Conservation (phyloP, 1,140 invertebrate genomes). For the Plodia interpunctella region DNA sequence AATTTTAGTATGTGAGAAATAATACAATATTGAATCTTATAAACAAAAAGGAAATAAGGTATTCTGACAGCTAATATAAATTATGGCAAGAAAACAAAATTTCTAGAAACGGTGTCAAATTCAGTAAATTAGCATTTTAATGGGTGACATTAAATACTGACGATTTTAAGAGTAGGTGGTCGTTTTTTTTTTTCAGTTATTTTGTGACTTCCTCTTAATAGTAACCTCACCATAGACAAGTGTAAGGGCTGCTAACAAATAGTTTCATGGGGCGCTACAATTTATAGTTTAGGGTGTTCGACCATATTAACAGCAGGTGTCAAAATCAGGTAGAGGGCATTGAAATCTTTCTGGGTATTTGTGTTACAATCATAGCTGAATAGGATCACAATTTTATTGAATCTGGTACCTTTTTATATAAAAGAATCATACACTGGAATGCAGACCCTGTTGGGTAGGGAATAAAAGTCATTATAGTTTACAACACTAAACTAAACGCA, state of each 20-base stretch:
- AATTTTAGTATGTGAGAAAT: too few relatives aligned
- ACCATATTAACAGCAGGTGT: slow-evolving; percentile 52
- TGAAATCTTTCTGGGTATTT: slow-evolving; percentile 40
- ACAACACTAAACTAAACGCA: not conserved
- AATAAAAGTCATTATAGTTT: not conserved
- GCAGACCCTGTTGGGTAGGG: not conserved
- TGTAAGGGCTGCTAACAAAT: slow-evolving; percentile 20
- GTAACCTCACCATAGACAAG: slow-evolving; percentile 19
- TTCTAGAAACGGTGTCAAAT: not conserved
- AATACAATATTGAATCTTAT: too few relatives aligned
- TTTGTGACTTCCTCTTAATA: slow-evolving; percentile 10
- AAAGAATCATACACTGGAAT: not conserved
- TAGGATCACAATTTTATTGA: slow-evolving; percentile 37
- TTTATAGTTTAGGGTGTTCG: slow-evolving; percentile 22
- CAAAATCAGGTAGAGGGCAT: slow-evolving; percentile 57
- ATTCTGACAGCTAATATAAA: not conserved
- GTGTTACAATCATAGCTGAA: slow-evolving; percentile 39
- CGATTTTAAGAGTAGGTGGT: slow-evolving; percentile 5
- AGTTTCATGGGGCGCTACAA: slow-evolving; percentile 56
- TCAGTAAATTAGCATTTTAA: slow-evolving; percentile 4
- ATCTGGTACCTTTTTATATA: not conserved
- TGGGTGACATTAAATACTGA: not conserved
- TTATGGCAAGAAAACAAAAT: not conserved
- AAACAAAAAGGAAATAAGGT: too few relatives aligned
- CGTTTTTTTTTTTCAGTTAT: not conserved